Percentiles rank a stretch among this genome's conserved stretches.
These are phyloP conservation scores for Anhinga anhinga DNA, from an alignment of 2,113 vertebrate species.

Conservation along the genomic window DNA sequence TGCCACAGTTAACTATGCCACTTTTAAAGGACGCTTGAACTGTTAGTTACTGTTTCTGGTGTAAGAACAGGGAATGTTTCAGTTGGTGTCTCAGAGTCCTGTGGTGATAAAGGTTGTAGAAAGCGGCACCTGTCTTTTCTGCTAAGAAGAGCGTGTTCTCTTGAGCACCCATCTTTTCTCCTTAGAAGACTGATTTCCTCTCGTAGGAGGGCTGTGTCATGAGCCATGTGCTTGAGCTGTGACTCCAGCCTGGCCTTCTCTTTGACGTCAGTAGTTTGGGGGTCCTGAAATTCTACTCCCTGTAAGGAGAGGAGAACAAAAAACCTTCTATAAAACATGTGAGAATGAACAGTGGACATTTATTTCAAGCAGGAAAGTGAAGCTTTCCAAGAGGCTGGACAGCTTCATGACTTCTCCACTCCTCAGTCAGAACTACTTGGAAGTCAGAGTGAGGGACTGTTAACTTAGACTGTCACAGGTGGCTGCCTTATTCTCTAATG, in stretches of 20 bases:
- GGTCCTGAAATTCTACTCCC: slow-evolving; percentile 76
- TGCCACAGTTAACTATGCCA: not conserved
- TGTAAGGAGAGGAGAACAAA: slow-evolving; percentile 30
- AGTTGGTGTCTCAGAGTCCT: not conserved
- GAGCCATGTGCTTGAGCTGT: slow-evolving; percentile 59
- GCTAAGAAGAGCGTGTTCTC: slow-evolving; percentile 69
- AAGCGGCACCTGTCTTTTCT: not conserved
- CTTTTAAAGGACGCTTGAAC: not conserved
- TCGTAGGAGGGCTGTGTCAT: slow-evolving; percentile 64
- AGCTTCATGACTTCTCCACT: not conserved
- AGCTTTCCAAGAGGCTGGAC: not conserved
- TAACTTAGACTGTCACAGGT: not conserved
- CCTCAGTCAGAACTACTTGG: not conserved
- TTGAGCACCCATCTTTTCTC: slow-evolving; percentile 71
- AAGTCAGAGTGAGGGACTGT: not conserved
- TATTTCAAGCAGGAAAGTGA: not conserved
- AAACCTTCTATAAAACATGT: not conserved
- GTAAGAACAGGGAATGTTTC: not conserved
- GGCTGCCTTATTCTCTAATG: not conserved
- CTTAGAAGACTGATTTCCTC: slow-evolving; percentile 75
- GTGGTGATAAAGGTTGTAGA: not conserved
- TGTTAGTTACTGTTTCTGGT: not conserved
- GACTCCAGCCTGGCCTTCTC: slow-evolving; percentile 69
- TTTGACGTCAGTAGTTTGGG: slow-evolving; percentile 44
- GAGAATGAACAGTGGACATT: not conserved